These are phyloP conservation scores for Atlantisia rogersi DNA, from an alignment of 2,113 vertebrate species.

Conservation along the genomic window DNA sequence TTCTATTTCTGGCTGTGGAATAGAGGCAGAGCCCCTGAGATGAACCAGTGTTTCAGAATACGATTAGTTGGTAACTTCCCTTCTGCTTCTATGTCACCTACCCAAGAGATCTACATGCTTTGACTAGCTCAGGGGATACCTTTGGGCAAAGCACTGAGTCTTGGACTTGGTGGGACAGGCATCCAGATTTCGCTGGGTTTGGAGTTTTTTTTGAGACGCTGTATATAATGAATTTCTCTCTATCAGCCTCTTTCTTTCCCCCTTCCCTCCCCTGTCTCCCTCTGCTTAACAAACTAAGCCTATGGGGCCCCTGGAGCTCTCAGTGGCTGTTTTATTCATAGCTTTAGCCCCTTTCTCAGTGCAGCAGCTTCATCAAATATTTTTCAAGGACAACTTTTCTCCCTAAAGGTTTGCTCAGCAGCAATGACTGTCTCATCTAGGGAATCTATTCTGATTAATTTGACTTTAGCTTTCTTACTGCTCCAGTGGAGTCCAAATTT, in stretches of 20 bases:
- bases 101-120: not conserved
- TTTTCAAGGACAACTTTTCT: constrained; percentile 74
- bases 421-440: constrained; percentile 64
- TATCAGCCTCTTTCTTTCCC: not conserved
- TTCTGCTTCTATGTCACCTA: not conserved
- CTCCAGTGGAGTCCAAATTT: constrained; percentile 73
- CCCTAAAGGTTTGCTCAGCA: constrained; percentile 59
- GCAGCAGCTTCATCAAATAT: constrained; percentile 59
- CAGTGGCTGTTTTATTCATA: constrained; percentile 56
- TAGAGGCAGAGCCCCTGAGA: not conserved
- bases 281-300: constrained; percentile 19
- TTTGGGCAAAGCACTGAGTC: not conserved
- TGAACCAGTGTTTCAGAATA: not conserved
- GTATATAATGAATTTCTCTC: not conserved
- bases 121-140: not conserved
- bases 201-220: not conserved
- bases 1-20: not conserved
- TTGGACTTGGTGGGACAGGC: not conserved
- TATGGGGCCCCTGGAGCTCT: not conserved
- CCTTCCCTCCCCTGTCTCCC: not conserved
- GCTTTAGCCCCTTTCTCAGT: constrained; percentile 34
- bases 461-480: constrained; percentile 69
- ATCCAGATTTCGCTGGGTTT: not conserved
- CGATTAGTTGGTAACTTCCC: not conserved
- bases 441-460: constrained; percentile 76